Conservation (phyloP, 1,140 invertebrate genomes). For the Pseudachorutes palmiensis region DNA sequence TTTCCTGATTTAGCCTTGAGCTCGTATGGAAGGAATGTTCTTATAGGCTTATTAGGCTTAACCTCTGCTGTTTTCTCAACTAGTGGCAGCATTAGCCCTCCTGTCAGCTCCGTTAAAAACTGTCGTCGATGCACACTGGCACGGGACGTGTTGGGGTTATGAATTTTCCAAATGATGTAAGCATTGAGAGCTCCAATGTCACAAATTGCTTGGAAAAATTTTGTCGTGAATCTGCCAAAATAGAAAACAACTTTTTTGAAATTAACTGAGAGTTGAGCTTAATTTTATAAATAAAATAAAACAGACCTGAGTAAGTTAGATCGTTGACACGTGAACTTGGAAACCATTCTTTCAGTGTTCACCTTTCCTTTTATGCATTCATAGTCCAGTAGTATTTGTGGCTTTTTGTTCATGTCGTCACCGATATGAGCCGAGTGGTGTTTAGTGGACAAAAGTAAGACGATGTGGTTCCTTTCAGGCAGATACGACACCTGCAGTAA, state of each 20-base stretch:
- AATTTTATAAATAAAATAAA: background rate
- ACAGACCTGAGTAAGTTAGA: background rate
- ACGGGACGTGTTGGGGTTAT: background rate
- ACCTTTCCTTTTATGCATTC: conserved; percentile 9
- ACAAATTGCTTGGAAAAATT: background rate
- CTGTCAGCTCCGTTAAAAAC: too few species aligned
- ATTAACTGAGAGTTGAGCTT: background rate
- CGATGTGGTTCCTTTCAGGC: background rate
- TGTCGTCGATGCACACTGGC: too few species aligned
- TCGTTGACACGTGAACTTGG: background rate
- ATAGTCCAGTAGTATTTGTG: conserved; percentile 13
- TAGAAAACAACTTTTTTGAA: background rate
- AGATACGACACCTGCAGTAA: background rate
- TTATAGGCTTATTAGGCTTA: too few species aligned
- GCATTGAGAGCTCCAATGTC: background rate
- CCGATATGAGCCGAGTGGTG: background rate
- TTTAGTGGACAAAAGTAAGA: conserved; percentile 1
- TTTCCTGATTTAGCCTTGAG: too few species aligned
- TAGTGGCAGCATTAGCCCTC: too few species aligned
- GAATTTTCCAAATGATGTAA: background rate
- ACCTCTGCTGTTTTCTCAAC: too few species aligned
- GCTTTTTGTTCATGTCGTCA: background rate
- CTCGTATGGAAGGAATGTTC: too few species aligned
- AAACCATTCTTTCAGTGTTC: conserved; percentile 6
- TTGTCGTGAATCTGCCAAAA: background rate